Evolutionary conservation across 2,113 vertebrate genomes (phyloP).

Genomic region (Festucalex cinctus): DNA sequence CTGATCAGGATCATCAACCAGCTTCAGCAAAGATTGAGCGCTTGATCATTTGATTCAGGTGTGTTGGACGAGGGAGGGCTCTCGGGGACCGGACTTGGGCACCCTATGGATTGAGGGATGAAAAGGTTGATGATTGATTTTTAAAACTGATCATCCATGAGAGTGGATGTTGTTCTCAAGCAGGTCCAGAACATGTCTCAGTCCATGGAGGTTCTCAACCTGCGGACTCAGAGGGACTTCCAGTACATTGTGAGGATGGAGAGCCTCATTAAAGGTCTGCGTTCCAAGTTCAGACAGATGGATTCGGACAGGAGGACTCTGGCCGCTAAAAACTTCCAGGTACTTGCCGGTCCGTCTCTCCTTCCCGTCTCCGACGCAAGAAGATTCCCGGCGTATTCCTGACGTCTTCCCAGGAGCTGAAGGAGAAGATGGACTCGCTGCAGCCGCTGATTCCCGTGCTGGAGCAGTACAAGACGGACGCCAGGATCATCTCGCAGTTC

Average conservation of each 20-base stretch:
- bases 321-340: conserved; percentile 95
- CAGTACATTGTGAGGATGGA: conserved; percentile 99
- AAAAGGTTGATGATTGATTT: conserved; percentile 1
- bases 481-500: conserved; percentile 91
- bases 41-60: no score
- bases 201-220: conserved; percentile 97
- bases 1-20: no score
- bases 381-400: background rate
- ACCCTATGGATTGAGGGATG: conserved; percentile 9
- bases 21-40: no score
- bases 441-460: conserved; percentile 93
- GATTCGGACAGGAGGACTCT: conserved; percentile 93
- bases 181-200: conserved; percentile 99
- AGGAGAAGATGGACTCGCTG: conserved; percentile 95
- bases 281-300: conserved; percentile 93
- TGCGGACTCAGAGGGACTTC: conserved; percentile 97
- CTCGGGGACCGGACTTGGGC: no score
- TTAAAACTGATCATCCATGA: background rate
- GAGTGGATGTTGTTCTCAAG: conserved; percentile 37
- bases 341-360: conserved; percentile 46
- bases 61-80: no score
- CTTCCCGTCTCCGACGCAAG: background rate
- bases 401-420: conserved; percentile 80
- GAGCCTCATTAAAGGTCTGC: conserved; percentile 94
- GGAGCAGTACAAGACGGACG: conserved; percentile 97